A percentile compares a stretch with the other conserved stretches of the same genome.
phyloP scores from a whole-genome alignment of 2,888 invertebrate genomes.

The Spialia ferax region DNA sequence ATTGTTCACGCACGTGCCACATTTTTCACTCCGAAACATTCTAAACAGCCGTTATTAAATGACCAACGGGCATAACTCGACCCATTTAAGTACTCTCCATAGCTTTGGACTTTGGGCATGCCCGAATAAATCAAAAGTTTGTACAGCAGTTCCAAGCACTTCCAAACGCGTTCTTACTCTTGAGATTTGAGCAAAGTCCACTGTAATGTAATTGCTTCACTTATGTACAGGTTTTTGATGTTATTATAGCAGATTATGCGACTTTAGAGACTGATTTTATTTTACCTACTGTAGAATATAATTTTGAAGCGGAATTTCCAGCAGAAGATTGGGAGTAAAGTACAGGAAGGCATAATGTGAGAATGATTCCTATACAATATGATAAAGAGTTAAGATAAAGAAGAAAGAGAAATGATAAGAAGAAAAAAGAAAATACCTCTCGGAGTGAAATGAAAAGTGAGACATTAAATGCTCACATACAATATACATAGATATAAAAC shows the following conservation, averaged over 20 bases:
- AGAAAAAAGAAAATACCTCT: no score
- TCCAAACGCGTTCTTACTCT: background rate
- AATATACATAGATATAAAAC: no score
- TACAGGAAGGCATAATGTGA: no score
- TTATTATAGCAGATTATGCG: background rate
- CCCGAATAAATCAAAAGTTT: slow-evolving; percentile 7
- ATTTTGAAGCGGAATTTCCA: no score
- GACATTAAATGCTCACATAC: no score
- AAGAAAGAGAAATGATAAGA: no score
- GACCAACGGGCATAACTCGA: slow-evolving; percentile 6
- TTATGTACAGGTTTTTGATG: slow-evolving; percentile 1
- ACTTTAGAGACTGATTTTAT: background rate
- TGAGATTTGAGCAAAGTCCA: slow-evolving; percentile 1
- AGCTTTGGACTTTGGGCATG: background rate
- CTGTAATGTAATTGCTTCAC: background rate
- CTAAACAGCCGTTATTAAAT: slow-evolving; percentile 6
- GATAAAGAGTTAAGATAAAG: no score
- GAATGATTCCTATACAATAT: no score
- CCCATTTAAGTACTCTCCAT: background rate
- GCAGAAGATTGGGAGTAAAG: no score
- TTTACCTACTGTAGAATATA: background rate
- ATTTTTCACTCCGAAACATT: background rate
- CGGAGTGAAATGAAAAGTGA: no score
- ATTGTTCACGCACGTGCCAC: background rate
- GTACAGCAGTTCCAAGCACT: background rate